Base-by-base conservation (phyloP, 1,140 invertebrate genomes). In the Bombus superbus region DNA sequence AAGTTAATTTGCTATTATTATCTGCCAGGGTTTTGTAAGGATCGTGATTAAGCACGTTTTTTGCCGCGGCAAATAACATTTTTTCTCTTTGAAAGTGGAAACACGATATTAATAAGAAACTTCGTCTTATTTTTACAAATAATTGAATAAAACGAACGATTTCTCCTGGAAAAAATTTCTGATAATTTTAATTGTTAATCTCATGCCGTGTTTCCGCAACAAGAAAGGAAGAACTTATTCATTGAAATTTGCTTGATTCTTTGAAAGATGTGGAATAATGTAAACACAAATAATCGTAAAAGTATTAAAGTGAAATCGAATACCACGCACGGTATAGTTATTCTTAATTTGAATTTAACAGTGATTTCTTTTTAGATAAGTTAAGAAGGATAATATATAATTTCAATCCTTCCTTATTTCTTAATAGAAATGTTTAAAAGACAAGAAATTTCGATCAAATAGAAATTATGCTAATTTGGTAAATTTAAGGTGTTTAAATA, bases 41-140 rank as follows among this genome's bases (percentile, higher is more conserved):
- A 59, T 13, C 25, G 53, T 53, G 83, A 84, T 84, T 84, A 80
- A 72, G 76, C 76, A 80, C 76, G 76, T 79, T 79, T 59, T 9
- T 4, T 9, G n/a, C 10, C 28, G 8, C 5, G 15, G 38, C 18
- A 59, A 59, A 74, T 75, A 42, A 73, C 4, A 47, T 69, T 57
- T 53, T 83, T 40, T n/a, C 15, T 47, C 9, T 53, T 40, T 44
- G 25, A 59, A 84, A 78, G 18, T 10, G 35, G 40, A 57, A 13
- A 22, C 22, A 3, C 3, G 18, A 57, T 57, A 40, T 81, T 81
- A 40, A 40, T 32, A 38, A 11, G 66, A 53, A 66, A 64, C 32
- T 35, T 64, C 18, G 22, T n/a, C 3, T 18, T 38, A 47, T 32
- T 74, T 4, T 53, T 35, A 69, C 9, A 81, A 81, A 22, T 28